Base-by-base conservation (phyloP, 2,113 vertebrate species). In the Alethe castanea region DNA sequence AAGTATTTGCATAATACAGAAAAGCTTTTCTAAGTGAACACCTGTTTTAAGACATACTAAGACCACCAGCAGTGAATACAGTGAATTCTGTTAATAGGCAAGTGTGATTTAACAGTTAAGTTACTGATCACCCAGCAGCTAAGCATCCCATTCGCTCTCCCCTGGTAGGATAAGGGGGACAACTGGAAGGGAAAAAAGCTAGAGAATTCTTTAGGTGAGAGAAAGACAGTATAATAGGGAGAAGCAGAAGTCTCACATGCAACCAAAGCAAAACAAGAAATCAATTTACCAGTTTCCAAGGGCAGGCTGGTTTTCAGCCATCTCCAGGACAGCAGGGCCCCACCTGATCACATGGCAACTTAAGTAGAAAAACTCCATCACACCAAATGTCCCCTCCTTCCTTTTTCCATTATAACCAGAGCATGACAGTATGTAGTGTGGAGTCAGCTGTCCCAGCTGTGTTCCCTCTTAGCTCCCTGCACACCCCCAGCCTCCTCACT, bases 401-500 rank as follows among this genome's bases (percentile, higher is more conserved):
- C 42, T 17, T 42, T 42, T 42, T 42, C 42, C 38, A 38, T 38
- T 38, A 38, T 38, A 38, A 38, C 42, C 16, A 15, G 42, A 42
- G 42, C 42, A 8, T 44, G 42, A 44, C 42, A 44, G 42, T 16
- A 44, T 44, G 42, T 44, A 16, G 42, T 44, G 42, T 42, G 15
- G n/a, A 35, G 35, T 35, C 35, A 35, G 38, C 38, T 38, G 38
- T 72, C 50, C 12, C n/a, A 28, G 17, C 12, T 50, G 9, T 7
- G 22, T 6, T 4, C 14, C 47, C 31, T 64, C 48, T 19, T 26
- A 36, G 28, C 31, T 36, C 22, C 26, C 22, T 36, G 23, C 4
- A 11, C 15, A 70, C 2, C 2, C 7, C 11, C 35, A 42, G 3
- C 7, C 9, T 23, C 22, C 26, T 64, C 2, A 0, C 31, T 56